Evolutionary conservation across 2,113 vertebrate genomes (phyloP), one percentile per base, ranked within the genome.

Genomic region (Trogon surrucura): DNA sequence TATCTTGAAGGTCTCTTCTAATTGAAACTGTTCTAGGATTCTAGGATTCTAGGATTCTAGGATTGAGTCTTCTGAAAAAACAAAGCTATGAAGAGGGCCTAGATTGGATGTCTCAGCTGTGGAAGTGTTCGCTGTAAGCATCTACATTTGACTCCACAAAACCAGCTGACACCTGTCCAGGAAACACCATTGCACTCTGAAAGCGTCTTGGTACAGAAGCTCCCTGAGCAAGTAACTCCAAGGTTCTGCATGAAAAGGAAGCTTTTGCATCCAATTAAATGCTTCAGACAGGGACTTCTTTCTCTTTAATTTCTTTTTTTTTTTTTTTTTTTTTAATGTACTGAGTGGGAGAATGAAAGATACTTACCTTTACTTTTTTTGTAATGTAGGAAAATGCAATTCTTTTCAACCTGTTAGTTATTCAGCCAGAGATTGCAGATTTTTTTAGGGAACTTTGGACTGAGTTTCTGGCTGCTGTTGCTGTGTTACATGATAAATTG

Each of bases 71-170:
- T 44, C 45, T 34, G 34, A 4, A 45, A 60, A 62, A n/a, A 34
- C 36, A n/a, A 75, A 38, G 1, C 11, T 72, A 38, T 3, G 23
- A 72, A 80, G 26, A 41, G 14, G 38, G 14, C 36, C 34, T 54
- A 18, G 23, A 36, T 25, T 0, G 5, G 30, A n/a, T 45, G 51
- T 78, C 32, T 84, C 47, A 62, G n/a, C 58, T 86, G 67, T 5
- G 9, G 84, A 70, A 51, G 9, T n/a, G 26, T 22, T 80, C 21
- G 13, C 0, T 18, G 36, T 8, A 25, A 78, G 74, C 19, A 47
- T 16, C 34, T 45, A 34, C 41, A 17, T 51, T 60, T 94, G 22
- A 19, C 22, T 38, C 20, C 32, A 27, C 0, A 0, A 32, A 38
- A 79, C 6, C 26, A 80, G 26, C 26, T 65, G 44, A 57, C 11